Evolutionary conservation across 2,888 invertebrate genomes (phyloP), one percentile per base, ranked within the genome.

Genomic region (Drosophila meridionalis): DNA sequence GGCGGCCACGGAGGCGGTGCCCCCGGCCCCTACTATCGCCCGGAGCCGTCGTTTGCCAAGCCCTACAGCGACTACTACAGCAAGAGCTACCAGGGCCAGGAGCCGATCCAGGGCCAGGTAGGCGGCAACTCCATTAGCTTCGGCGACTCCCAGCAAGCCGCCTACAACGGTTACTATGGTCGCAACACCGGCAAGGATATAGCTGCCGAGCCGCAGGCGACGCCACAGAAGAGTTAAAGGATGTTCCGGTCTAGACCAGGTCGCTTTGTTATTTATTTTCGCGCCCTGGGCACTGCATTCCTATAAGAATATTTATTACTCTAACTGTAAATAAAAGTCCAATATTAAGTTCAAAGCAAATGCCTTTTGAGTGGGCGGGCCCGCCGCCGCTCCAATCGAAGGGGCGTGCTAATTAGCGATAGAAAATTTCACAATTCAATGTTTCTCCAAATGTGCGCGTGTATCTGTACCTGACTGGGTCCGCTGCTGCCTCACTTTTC

Each of bases 151-250:
- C 95, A 95, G 43, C 95, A 96, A 84, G 93, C 96, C 28, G 96
- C 96, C 0, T 97, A 96, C 92, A 95, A 95, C 75, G 96, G 96
- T 12, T 96, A 96, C 94, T 92, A 96, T 78, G 96, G 95, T 86
- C 94, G 96, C 74, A 94, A 90, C 83, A 94, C 94, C 61, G 94
- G 95, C 70, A 92, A 93, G 87, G 91, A 93, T 74, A 91, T 92
- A 60, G 84, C 82, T 43, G 92, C 92, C 72, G 89, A 91, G 67
- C 47, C 76, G 5, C 47, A 71, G 14, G 34, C 59, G 70, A 73
- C 71, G 61, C 64, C 59, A 0, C 85, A 89, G 55, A 81, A 86
- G 80, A 82, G 74, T 36, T 82, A 84, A 63, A 56, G 40, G 60
- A 50, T 52, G 45, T 36, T 42, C 30, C 38, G 50, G 32, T 47